These are phyloP conservation scores for Paradoxurus hermaphroditus DNA, from an alignment of 2,113 vertebrate species.

Conservation along the genomic window DNA sequence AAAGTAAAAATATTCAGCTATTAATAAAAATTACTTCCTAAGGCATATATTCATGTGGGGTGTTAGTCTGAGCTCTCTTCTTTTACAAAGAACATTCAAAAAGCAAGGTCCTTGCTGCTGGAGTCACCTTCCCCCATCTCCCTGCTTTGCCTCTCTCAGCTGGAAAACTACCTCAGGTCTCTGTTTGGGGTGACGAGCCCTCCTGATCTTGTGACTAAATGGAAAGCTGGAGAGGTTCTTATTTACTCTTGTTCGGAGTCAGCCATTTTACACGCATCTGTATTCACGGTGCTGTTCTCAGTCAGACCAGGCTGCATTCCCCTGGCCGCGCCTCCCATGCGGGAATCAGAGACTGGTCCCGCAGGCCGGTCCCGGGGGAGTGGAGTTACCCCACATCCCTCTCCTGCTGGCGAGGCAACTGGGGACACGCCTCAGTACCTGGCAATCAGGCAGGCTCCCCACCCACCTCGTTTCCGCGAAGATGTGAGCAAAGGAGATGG, in stretches of 20 bases:
- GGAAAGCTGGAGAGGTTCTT: conserved; percentile 60
- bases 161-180: conserved; percentile 60
- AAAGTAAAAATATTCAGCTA: conserved; percentile 66
- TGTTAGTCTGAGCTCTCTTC: conserved; percentile 33
- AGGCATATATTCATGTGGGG: conserved; percentile 50
- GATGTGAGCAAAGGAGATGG: not conserved
- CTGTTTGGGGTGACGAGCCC: conserved; percentile 42
- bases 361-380: not conserved
- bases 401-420: not conserved
- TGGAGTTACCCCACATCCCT: not conserved
- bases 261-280: conserved; percentile 75
- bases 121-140: conserved; percentile 46
- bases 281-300: conserved; percentile 45
- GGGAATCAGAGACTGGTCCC: not conserved
- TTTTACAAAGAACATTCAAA: conserved; percentile 49
- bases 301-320: conserved; percentile 15
- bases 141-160: conserved; percentile 50
- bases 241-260: conserved; percentile 56
- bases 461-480: not conserved
- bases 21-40: conserved; percentile 73
- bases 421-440: not conserved
- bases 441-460: not conserved
- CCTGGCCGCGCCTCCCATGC: not conserved
- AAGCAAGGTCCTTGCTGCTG: conserved; percentile 35
- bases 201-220: conserved; percentile 65